phyloP scores from a whole-genome alignment of 1,140 invertebrate species.

The Sarcophaga bullata region DNA sequence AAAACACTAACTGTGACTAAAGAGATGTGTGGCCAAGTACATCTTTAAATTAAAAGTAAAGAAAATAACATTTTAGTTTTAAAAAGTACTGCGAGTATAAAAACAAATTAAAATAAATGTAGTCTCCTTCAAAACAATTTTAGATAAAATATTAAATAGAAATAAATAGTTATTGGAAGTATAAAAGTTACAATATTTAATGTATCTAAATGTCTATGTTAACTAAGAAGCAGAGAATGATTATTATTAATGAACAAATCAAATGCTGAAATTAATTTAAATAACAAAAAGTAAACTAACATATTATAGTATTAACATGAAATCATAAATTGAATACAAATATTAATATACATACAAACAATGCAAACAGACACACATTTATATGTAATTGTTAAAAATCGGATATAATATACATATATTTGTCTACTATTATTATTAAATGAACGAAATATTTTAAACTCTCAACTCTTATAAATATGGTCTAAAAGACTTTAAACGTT shows the following conservation, averaged over 20 bases:
- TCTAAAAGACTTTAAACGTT: slow-evolving; percentile 8
- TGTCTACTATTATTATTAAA: neutral
- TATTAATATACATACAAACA: too few relatives aligned
- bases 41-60: neutral
- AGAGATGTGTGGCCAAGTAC: neutral
- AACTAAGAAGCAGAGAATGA: neutral
- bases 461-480: neutral
- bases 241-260: neutral
- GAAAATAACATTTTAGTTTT: neutral
- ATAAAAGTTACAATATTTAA: neutral
- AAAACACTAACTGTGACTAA: neutral
- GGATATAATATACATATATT: neutral
- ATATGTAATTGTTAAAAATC: neutral
- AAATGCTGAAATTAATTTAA: slow-evolving; percentile 1
- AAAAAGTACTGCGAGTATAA: neutral
- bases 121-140: too few relatives aligned
- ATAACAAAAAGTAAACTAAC: too few relatives aligned
- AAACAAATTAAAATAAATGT: too few relatives aligned
- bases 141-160: too few relatives aligned
- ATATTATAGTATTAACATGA: too few relatives aligned
- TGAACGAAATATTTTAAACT: too few relatives aligned
- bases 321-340: too few relatives aligned
- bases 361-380: too few relatives aligned
- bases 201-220: slow-evolving; percentile 39
- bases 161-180: too few relatives aligned